Base-by-base conservation (phyloP, 1,140 invertebrate genomes). In the Ditylenchus dipsaci region DNA sequence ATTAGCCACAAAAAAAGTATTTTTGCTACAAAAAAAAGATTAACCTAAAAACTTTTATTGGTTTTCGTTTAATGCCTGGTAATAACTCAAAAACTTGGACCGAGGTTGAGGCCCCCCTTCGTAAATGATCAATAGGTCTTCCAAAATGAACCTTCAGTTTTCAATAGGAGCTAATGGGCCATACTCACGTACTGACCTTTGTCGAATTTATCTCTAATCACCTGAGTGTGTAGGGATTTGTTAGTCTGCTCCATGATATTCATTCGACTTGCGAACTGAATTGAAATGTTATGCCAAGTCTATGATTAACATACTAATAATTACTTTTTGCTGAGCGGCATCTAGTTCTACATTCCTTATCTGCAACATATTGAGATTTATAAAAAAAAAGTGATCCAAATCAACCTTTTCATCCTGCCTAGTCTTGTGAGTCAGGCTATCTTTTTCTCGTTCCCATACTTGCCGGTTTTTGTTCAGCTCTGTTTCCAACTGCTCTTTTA, bases 171-270 rank as follows among this genome's bases (percentile, higher is more conserved):
- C n/a, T n/a, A n/a, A n/a, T n/a, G n/a, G n/a, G n/a, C n/a, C n/a
- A n/a, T n/a, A n/a, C n/a, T n/a, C n/a, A n/a, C n/a, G n/a, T n/a
- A n/a, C n/a, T n/a, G n/a, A n/a, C n/a, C n/a, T n/a, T n/a, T n/a
- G n/a, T n/a, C n/a, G n/a, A n/a, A n/a, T n/a, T n/a, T n/a, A n/a
- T n/a, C n/a, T n/a, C n/a, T n/a, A 38, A 38, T 38, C 3, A 77
- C 76, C 77, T 81, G 78, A 0, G 77, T 74, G 60, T 80, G 78
- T 15, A 80, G 59, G 8, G 66, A 66, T 60, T 80, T 80, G 66
- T 80, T 80, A 0, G 77, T 80, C 23, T 76, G 75, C 38, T 80
- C 78, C 75, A 80, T 81, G 47, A 80, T 80, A 38, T 76, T 73
- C 76, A 80, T 82, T 38, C 79, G 29, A 19, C 67, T 73, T 11